Evolutionary conservation across 1,140 invertebrate species (phyloP), one percentile per base, ranked within the genome.

Genomic region (Cotesia chilonis): DNA sequence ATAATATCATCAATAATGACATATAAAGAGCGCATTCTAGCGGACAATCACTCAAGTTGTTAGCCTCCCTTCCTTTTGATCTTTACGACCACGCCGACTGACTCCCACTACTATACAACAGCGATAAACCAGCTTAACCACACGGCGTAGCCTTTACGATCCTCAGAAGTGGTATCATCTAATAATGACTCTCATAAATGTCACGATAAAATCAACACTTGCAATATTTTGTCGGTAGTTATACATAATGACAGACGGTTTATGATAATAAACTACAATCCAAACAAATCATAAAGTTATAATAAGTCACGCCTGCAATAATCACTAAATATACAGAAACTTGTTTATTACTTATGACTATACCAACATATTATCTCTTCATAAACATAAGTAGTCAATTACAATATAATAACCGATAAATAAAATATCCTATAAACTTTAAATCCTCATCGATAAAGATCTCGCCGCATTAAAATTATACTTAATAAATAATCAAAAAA

Each of bases 121-220:
- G 37, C 61, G 47, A 73, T 71, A 76, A 76, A 79, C 75, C 75
- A 81, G 80, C 79, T 79, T 72, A 74, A 80, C 79, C 77, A 80
- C 82, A 85, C 82, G 83, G 84, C 83, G 82, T 85, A 84, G 83
- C 83, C 81, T 85, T 85, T 85, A 85, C 78, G 81, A 83, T 76
- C 69, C 54, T 66, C 70, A 69, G 80, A 80, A 84, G 74, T 79
- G 79, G 80, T 83, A 83, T 81, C 78, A 79, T 80, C 81, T 84
- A 83, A 85, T 87, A 86, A 86, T 84, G 81, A 85, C 80, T 83
- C 83, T 84, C 82, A 84, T 85, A 85, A 87, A 85, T 79, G 84
- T 84, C 84, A 82, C 75, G 84, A 86, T 84, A 85, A 82, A 83
- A 87, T 85, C 84, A 87, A 82, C 85, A 82, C 77, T 74, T 74